Percentiles rank a stretch among this genome's conserved stretches.
These are phyloP conservation scores for Tetramorium alpestre DNA, from an alignment of 1,140 invertebrate species.

Conservation along the genomic window DNA sequence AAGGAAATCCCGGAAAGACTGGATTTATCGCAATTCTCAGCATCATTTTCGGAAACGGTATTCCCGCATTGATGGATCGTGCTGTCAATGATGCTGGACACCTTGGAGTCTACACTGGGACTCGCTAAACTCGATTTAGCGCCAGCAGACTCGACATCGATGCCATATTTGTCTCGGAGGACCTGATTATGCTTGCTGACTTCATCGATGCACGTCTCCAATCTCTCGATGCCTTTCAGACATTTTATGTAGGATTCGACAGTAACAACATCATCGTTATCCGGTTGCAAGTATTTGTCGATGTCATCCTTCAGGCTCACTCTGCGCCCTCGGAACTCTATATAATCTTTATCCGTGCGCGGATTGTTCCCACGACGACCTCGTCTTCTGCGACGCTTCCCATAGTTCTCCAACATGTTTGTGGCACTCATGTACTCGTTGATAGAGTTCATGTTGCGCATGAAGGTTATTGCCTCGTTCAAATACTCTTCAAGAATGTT, in stretches of 20 bases:
- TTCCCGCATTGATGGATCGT: not conserved
- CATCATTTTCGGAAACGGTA: not conserved
- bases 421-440: conserved; percentile 73
- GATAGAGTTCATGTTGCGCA: conserved; percentile 78
- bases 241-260: conserved; percentile 76
- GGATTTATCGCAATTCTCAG: not conserved
- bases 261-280: conserved; percentile 49
- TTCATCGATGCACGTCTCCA: conserved; percentile 76
- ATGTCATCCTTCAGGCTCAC: conserved; percentile 59
- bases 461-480: conserved; percentile 76
- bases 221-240: conserved; percentile 75
- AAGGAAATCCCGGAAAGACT: not conserved
- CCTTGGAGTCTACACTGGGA: conserved; percentile 68
- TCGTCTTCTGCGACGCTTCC: conserved; percentile 21
- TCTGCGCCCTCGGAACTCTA: conserved; percentile 41
- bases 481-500: conserved; percentile 76
- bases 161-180: conserved; percentile 73
- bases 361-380: not conserved
- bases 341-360: conserved; percentile 40
- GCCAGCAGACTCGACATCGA: conserved; percentile 75
- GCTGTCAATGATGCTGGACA: not conserved
- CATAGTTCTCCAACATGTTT: conserved; percentile 37
- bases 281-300: conserved; percentile 39
- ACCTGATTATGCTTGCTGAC: conserved; percentile 72
- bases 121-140: conserved; percentile 77